Percentiles rank a stretch among this genome's conserved stretches.
These are phyloP conservation scores for Osmerus mordax DNA, from an alignment of 2,113 vertebrate species.

Conservation along the genomic window DNA sequence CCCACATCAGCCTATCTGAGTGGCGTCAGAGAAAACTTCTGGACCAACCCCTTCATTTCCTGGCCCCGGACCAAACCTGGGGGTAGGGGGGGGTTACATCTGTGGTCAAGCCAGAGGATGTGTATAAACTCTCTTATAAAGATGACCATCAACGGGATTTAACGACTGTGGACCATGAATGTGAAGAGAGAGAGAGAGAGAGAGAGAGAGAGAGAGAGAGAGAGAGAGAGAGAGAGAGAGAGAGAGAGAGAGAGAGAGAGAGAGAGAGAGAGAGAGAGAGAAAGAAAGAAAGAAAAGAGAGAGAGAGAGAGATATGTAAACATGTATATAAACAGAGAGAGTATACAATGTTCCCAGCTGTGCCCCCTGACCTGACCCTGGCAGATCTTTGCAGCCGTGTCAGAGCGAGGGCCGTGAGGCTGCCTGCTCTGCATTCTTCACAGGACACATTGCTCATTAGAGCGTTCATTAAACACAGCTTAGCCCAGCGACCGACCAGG, in stretches of 20 bases:
- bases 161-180: not conserved
- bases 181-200: not conserved
- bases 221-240: not conserved
- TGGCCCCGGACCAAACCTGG: too few species aligned
- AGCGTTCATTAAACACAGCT: conserved; percentile 77
- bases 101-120: too few species aligned
- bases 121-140: too few species aligned
- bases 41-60: too few species aligned
- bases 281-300: not conserved
- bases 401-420: conserved; percentile 36
- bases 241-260: conserved; percentile 1
- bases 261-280: not conserved
- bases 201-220: too few species aligned
- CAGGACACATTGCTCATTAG: conserved; percentile 64
- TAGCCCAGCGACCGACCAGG: conserved; percentile 67
- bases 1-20: too few species aligned
- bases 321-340: not conserved
- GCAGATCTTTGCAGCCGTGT: conserved; percentile 66
- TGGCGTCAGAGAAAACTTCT: too few species aligned
- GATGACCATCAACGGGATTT: too few species aligned
- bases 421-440: conserved; percentile 69
- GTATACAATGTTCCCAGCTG: not conserved
- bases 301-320: conserved; percentile 9
- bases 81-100: too few species aligned
- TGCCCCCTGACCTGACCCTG: conserved; percentile 36